Percentiles rank a stretch among this genome's conserved stretches.
These are phyloP conservation scores for Malthinus seriepunctatus DNA, from an alignment of 2,888 invertebrate species.

Conservation along the genomic window DNA sequence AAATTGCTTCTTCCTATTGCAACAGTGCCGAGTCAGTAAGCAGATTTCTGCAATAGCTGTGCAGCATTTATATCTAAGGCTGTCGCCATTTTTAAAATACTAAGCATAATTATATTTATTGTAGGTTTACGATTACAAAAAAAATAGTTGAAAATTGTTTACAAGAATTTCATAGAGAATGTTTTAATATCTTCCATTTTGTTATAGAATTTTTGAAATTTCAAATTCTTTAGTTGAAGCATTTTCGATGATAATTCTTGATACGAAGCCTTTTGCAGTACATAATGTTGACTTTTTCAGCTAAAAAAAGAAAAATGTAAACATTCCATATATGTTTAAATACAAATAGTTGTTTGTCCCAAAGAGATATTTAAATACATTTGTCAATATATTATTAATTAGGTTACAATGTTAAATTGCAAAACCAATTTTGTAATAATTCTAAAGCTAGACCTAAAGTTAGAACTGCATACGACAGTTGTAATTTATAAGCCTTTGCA, in stretches of 20 bases:
- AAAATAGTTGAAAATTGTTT: conserved; percentile 29
- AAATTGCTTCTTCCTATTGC: conserved; percentile 50
- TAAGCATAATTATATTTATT: conserved; percentile 39
- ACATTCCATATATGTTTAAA: conserved; percentile 48
- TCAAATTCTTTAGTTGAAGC: conserved; percentile 7
- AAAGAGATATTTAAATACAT: conserved; percentile 43
- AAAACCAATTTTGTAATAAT: conserved; percentile 49
- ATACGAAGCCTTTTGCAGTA: conserved; percentile 21
- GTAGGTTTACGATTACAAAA: conserved; percentile 25
- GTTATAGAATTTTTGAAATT: too few relatives aligned
- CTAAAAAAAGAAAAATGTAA: conserved; percentile 39
- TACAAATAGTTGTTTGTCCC: conserved; percentile 31
- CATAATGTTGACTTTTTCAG: conserved; percentile 19
- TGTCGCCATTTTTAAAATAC: conserved; percentile 50
- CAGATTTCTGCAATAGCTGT: conserved; percentile 36
- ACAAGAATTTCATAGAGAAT: conserved; percentile 5
- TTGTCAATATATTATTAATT: conserved; percentile 49
- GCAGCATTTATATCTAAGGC: conserved; percentile 48
- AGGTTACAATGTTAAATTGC: conserved; percentile 28
- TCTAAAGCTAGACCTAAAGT: conserved; percentile 51
- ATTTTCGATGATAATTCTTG: conserved; percentile 6
- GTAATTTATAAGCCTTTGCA: conserved; percentile 55
- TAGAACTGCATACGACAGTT: conserved; percentile 51
- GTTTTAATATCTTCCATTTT: not conserved
- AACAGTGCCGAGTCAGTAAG: conserved; percentile 41